A percentile compares a stretch with the other conserved stretches of the same genome.
Evolutionary conservation across 1,140 invertebrate species (phyloP).

Genomic region (Cydia splendana): DNA sequence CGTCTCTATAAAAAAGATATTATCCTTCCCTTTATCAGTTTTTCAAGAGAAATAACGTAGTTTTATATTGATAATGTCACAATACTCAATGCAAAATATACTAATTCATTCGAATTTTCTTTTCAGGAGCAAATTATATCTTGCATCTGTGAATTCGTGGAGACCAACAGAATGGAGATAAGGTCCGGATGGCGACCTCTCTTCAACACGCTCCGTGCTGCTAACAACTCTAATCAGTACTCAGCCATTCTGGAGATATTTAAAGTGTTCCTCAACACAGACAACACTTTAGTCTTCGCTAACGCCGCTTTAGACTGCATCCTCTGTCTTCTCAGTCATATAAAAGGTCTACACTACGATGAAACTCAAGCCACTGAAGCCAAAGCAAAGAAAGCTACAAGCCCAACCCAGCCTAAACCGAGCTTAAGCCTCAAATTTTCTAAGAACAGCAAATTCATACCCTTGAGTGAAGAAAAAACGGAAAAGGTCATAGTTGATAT

Average conservation of each 20-base stretch:
- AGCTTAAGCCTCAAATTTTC: slow-evolving; percentile 69
- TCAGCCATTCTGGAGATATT: slow-evolving; percentile 94
- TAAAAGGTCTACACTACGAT: slow-evolving; percentile 81
- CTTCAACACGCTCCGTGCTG: slow-evolving; percentile 93
- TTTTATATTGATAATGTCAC: too few relatives aligned
- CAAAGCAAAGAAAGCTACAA: slow-evolving; percentile 68
- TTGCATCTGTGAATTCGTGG: slow-evolving; percentile 96
- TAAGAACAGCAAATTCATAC: slow-evolving; percentile 74
- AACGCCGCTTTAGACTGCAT: slow-evolving; percentile 97
- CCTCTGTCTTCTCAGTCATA: slow-evolving; percentile 88
- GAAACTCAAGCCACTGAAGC: slow-evolving; percentile 63
- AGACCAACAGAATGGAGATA: slow-evolving; percentile 94
- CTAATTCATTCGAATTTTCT: slow-evolving; percentile 34
- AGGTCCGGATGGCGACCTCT: slow-evolving; percentile 95
- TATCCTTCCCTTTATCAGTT: too few relatives aligned
- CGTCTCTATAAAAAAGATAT: too few relatives aligned
- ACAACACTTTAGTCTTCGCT: slow-evolving; percentile 95
- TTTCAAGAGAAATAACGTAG: too few relatives aligned
- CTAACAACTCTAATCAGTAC: slow-evolving; percentile 85
- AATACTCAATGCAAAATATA: too few relatives aligned
- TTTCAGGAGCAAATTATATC: slow-evolving; percentile 92
- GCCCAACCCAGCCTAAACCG: slow-evolving; percentile 60
- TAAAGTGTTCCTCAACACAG: slow-evolving; percentile 93
- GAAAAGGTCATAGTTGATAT: slow-evolving; percentile 83
- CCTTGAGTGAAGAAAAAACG: slow-evolving; percentile 71